phyloP scores from a whole-genome alignment of 1,140 invertebrate genomes.

The Parapsyche elsis region DNA sequence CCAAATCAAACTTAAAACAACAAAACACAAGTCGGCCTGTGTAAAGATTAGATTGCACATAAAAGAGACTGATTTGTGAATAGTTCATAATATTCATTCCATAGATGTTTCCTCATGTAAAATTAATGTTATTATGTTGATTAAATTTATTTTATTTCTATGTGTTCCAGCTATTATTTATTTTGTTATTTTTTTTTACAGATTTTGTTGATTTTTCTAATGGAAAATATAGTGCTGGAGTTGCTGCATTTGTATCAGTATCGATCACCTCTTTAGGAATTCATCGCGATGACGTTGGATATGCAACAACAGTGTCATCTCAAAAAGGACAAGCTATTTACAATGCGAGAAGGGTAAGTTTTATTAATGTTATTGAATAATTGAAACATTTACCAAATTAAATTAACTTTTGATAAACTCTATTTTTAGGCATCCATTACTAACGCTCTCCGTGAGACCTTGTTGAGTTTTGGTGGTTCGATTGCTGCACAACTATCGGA shows the following conservation, averaged over 20 bases:
- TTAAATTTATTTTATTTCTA: not conserved
- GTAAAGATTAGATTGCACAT: too few relatives aligned
- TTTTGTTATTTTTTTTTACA: constrained; percentile 56
- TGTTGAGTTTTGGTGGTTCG: constrained; percentile 63
- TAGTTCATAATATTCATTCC: too few relatives aligned
- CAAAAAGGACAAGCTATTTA: constrained; percentile 64
- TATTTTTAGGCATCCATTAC: constrained; percentile 63
- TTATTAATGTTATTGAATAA: constrained; percentile 13
- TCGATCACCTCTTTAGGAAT: constrained; percentile 63
- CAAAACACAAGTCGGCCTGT: too few relatives aligned
- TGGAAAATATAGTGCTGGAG: constrained; percentile 63
- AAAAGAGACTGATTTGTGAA: too few relatives aligned
- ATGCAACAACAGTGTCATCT: constrained; percentile 60
- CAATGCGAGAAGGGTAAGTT: constrained; percentile 63
- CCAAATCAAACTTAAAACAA: not conserved
- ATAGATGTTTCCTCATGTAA: too few relatives aligned
- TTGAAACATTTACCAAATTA: not conserved
- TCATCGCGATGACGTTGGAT: constrained; percentile 65
- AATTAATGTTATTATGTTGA: too few relatives aligned
- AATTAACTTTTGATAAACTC: constrained; percentile 32
- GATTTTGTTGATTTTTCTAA: constrained; percentile 64
- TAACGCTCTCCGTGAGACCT: constrained; percentile 64
- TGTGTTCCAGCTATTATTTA: constrained; percentile 22
- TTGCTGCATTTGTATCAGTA: constrained; percentile 64
- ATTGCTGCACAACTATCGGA: constrained; percentile 61